Evolutionary conservation across 2,888 invertebrate species (phyloP).

Genomic region (Nebria salina): DNA sequence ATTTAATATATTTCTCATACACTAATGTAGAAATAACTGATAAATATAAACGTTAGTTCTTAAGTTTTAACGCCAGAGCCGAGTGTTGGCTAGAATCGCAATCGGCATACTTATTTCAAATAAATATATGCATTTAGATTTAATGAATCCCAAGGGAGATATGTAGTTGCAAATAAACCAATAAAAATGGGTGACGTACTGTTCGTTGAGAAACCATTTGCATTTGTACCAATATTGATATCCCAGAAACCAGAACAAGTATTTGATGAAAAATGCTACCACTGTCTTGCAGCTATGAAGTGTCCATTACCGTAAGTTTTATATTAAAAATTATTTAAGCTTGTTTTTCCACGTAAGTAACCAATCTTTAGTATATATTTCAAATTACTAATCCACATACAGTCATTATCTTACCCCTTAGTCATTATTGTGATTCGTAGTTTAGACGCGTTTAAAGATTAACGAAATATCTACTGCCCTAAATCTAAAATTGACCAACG

Average conservation of each 20-base stretch:
- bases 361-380: no score
- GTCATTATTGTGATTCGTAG: no score
- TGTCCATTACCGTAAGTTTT: constrained; percentile 73
- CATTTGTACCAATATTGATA: constrained; percentile 73
- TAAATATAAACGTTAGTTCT: no score
- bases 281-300: constrained; percentile 72
- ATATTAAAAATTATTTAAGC: neutral
- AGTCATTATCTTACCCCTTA: no score
- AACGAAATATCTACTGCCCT: no score
- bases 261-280: constrained; percentile 71
- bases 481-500: no score
- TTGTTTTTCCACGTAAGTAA: no score
- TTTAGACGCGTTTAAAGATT: no score
- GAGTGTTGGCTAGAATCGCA: neutral
- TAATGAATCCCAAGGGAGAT: constrained; percentile 70
- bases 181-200: constrained; percentile 76
- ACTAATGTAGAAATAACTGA: no score
- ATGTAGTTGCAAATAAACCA: constrained; percentile 70
- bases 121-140: constrained; percentile 59
- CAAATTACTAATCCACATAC: no score
- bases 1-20: no score
- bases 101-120: neutral
- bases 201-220: constrained; percentile 83
- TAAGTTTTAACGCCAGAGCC: no score
- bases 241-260: constrained; percentile 63